These are phyloP conservation scores for Habrosyne pyritoides DNA, from an alignment of 2,888 invertebrate genomes.

Conservation along the genomic window DNA sequence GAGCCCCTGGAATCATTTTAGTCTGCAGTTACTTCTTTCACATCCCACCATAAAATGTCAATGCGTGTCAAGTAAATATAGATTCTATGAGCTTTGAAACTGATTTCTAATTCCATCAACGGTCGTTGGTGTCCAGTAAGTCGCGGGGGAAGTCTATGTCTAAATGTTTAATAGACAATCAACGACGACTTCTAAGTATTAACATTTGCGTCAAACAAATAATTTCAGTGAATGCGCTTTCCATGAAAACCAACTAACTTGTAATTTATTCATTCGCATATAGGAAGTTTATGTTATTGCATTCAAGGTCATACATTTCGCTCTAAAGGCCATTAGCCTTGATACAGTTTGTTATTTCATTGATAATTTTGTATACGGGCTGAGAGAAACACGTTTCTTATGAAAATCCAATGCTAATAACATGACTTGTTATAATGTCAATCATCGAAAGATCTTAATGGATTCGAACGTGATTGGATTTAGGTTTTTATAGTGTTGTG, in stretches of 20 bases:
- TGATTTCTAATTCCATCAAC: too few relatives aligned
- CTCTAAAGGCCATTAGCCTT: constrained; percentile 25
- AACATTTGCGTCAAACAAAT: too few relatives aligned
- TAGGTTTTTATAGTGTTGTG: not conserved
- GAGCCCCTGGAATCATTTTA: too few relatives aligned
- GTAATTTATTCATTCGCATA: not conserved
- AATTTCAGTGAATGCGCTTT: not conserved
- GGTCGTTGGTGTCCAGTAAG: too few relatives aligned
- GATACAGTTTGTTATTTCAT: constrained; percentile 21
- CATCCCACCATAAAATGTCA: too few relatives aligned
- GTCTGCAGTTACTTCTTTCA: too few relatives aligned
- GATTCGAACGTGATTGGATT: constrained; percentile 2
- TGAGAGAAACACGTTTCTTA: constrained; percentile 1
- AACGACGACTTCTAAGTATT: too few relatives aligned
- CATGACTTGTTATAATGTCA: not conserved
- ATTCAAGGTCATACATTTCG: not conserved
- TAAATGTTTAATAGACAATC: too few relatives aligned
- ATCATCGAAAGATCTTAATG: constrained; percentile 3
- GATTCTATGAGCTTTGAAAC: too few relatives aligned
- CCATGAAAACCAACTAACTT: not conserved
- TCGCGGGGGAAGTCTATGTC: too few relatives aligned
- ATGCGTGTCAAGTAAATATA: too few relatives aligned
- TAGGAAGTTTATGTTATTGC: not conserved
- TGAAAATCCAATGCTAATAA: not conserved
- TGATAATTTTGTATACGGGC: not conserved